Evolutionary conservation across 2,888 invertebrate species (phyloP).

Genomic region (Toxonevra muliebris): DNA sequence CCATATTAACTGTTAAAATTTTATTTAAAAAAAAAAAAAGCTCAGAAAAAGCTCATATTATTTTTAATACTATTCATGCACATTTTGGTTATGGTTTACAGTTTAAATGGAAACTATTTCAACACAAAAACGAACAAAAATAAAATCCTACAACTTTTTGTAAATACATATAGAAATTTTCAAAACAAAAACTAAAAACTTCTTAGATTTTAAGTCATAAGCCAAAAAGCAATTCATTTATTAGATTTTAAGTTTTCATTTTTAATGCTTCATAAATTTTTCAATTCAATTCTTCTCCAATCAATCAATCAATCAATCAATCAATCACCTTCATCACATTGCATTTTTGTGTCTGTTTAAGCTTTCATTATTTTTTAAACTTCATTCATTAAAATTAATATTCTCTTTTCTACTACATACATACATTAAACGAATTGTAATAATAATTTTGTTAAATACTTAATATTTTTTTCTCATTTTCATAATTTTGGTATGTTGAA

Average conservation of each 20-base stretch:
- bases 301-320: not conserved
- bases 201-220: slow-evolving; percentile 13
- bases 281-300: slow-evolving; percentile 13
- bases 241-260: not conserved
- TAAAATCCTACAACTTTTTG: not conserved
- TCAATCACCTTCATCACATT: slow-evolving; percentile 38
- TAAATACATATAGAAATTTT: not conserved
- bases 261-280: not conserved
- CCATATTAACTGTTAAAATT: not conserved
- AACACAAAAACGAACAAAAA: not conserved
- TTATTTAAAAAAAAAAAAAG: not conserved
- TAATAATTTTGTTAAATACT: not conserved
- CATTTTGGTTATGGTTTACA: not conserved
- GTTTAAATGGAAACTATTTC: not conserved
- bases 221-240: slow-evolving; percentile 5
- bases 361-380: slow-evolving; percentile 34
- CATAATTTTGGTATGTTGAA: slow-evolving; percentile 35
- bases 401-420: not conserved
- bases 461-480: slow-evolving; percentile 21
- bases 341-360: slow-evolving; percentile 53
- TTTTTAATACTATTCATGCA: not conserved
- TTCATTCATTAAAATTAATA: slow-evolving; percentile 11
- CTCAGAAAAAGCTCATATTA: slow-evolving; percentile 6
- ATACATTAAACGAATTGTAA: too few relatives aligned
- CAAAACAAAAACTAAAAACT: not conserved